These are phyloP conservation scores for Drosophila watanabei DNA, from an alignment of 1,140 invertebrate species.

Conservation along the genomic window DNA sequence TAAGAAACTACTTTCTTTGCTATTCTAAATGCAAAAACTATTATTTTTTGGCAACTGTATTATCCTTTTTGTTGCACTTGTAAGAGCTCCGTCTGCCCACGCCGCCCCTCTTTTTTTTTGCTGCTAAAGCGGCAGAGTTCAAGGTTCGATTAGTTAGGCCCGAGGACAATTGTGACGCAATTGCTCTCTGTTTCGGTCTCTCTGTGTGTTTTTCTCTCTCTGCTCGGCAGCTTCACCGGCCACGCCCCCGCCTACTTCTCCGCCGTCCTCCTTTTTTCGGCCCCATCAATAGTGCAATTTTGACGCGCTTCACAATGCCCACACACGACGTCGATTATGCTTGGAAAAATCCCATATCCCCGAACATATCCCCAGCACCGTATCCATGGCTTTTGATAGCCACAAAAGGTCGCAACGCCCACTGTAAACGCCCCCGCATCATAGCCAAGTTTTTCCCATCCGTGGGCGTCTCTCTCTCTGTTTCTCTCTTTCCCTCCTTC, in stretches of 20 bases:
- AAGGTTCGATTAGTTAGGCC: slow-evolving; percentile 53
- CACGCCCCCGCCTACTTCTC: slow-evolving; percentile 18
- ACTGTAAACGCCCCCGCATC: slow-evolving; percentile 29
- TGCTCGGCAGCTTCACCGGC: slow-evolving; percentile 23
- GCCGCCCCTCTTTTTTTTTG: neutral
- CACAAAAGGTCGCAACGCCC: slow-evolving; percentile 54
- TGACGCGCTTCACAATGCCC: slow-evolving; percentile 35
- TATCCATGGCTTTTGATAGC: slow-evolving; percentile 58
- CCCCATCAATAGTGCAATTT: slow-evolving; percentile 36
- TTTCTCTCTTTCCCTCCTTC: neutral
- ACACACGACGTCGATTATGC: slow-evolving; percentile 40
- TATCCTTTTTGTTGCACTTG: slow-evolving; percentile 49
- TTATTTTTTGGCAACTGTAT: slow-evolving; percentile 17
- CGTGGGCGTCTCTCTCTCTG: slow-evolving; percentile 28
- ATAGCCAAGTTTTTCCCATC: slow-evolving; percentile 35
- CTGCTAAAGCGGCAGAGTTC: slow-evolving; percentile 39
- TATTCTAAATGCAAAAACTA: neutral
- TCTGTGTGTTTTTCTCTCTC: neutral
- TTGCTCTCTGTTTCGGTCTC: slow-evolving; percentile 26
- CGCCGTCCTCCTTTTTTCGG: neutral
- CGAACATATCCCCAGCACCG: slow-evolving; percentile 6
- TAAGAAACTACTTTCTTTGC: neutral
- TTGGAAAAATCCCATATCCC: slow-evolving; percentile 24
- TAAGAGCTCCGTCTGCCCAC: slow-evolving; percentile 41
- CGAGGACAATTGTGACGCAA: slow-evolving; percentile 63